These are phyloP conservation scores for Lasioglossum baleicum DNA, from an alignment of 1,140 invertebrate species.

Conservation along the genomic window DNA sequence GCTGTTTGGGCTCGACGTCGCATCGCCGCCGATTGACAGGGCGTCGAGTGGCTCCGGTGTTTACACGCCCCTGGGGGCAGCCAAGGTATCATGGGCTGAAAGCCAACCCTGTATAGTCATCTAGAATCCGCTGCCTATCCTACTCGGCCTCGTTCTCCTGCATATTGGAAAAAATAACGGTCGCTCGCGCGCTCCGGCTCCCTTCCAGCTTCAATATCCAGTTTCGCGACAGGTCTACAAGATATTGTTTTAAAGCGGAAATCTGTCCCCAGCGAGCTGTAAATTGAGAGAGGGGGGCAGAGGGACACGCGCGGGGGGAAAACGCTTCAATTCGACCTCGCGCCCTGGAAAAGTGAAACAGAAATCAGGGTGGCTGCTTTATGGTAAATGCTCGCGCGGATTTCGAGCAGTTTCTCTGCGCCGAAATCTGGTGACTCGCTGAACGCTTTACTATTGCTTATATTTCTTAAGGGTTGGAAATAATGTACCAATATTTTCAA, in stretches of 20 bases:
- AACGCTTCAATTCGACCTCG: slow-evolving; percentile 19
- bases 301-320: neutral
- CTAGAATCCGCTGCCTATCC: slow-evolving; percentile 35
- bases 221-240: slow-evolving; percentile 55
- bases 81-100: slow-evolving; percentile 59
- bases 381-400: slow-evolving; percentile 37
- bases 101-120: slow-evolving; percentile 54
- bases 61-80: slow-evolving; percentile 73
- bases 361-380: slow-evolving; percentile 29
- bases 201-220: slow-evolving; percentile 39
- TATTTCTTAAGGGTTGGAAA: too few relatives aligned
- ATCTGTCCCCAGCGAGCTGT: slow-evolving; percentile 75
- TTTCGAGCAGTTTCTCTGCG: neutral
- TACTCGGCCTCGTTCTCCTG: slow-evolving; percentile 44
- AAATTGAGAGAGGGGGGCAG: slow-evolving; percentile 68
- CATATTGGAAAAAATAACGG: slow-evolving; percentile 70
- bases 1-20: slow-evolving; percentile 23
- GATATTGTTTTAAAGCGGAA: slow-evolving; percentile 79
- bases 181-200: slow-evolving; percentile 10
- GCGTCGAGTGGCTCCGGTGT: slow-evolving; percentile 69
- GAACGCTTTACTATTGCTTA: too few relatives aligned
- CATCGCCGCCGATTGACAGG: slow-evolving; percentile 69
- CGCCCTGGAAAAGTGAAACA: slow-evolving; percentile 31
- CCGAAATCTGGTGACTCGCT: too few relatives aligned
- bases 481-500: too few relatives aligned